Percentiles rank a stretch among this genome's conserved stretches.
phyloP scores from a whole-genome alignment of 2,888 invertebrate species.

The Luffia ferchaultella region DNA sequence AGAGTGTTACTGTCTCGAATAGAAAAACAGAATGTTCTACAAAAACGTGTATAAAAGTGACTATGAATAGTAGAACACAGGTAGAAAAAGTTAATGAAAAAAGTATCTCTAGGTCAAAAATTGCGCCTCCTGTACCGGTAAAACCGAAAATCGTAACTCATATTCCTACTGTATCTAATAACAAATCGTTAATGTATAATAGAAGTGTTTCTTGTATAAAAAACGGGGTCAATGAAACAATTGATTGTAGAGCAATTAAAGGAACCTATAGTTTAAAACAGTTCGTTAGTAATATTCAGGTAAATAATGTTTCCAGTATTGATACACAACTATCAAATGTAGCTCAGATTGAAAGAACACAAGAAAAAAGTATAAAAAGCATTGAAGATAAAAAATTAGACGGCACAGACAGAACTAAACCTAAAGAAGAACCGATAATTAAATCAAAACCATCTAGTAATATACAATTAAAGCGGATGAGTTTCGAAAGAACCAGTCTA shows the following conservation, averaged over 20 bases:
- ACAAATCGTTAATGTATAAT: not conserved
- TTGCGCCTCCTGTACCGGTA: slow-evolving; percentile 71
- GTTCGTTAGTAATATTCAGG: slow-evolving; percentile 6
- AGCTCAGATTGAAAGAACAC: too few relatives aligned
- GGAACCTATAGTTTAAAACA: slow-evolving; percentile 17
- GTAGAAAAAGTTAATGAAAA: slow-evolving; percentile 19
- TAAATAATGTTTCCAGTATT: not conserved
- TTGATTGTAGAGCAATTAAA: slow-evolving; percentile 15
- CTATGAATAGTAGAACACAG: slow-evolving; percentile 24
- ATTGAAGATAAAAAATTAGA: not conserved
- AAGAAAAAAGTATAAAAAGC: not conserved
- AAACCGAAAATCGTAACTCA: slow-evolving; percentile 60
- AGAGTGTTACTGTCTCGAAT: slow-evolving; percentile 26
- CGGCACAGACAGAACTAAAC: not conserved
- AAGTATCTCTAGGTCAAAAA: slow-evolving; percentile 49
- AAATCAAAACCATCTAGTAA: slow-evolving; percentile 28
- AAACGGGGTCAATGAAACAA: not conserved
- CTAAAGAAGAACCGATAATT: slow-evolving; percentile 11
- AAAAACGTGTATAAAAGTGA: slow-evolving; percentile 25
- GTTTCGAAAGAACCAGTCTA: slow-evolving; percentile 56
- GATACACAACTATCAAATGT: too few relatives aligned
- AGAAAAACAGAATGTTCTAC: slow-evolving; percentile 7
- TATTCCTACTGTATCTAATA: slow-evolving; percentile 18
- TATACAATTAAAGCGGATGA: slow-evolving; percentile 50
- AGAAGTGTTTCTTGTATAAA: not conserved